Evolutionary conservation across 2,888 invertebrate species (phyloP), one percentile per base, ranked within the genome.

Genomic region (Lobophora halterata): DNA sequence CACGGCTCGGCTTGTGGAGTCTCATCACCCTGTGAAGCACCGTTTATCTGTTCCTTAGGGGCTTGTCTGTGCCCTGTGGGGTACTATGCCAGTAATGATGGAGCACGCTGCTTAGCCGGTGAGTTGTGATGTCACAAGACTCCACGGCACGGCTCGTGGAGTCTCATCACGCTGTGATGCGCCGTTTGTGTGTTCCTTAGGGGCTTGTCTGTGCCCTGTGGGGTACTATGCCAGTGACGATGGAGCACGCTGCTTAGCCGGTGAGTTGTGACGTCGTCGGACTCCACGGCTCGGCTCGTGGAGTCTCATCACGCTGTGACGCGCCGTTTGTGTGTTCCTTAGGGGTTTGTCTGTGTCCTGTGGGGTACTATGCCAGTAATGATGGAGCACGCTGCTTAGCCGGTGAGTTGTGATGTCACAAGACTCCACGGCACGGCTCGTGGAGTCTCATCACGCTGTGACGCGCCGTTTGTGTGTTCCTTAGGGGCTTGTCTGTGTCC

Each of bases 21-120:
- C 0, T 11, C 2, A 1, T 43, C 9, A 1, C 36, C 45, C 0
- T 87, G 88, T 16, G 13, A 41, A 0, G 44, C 32, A 0, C 73
- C 77, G 0, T 74, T 77, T 3, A 47, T 59, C 0, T 88, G 88
- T 28, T 68, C 72, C 0, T 59, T 65, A 0, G 77, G 74, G 0
- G 48, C 54, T 0, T 88, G 88, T 13, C 46, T 79, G 0, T 88
- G 88, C 19, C 78, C 81, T 0, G 2, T 55, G 0, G 87, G 88
- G 0, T 87, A 78, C 31, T 87, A 81, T 12, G 52, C 58, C 0
- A 66, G 50, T 32, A 44, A 34, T 0, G 49, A 63, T 18, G 65
- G 63, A 0, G 45, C 7, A 0, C 11, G 10, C 0, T 88, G 88
- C 24, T 69, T 70, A 5, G 83, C 87, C 27, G 79, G 88, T 87